phyloP scores from a whole-genome alignment of 2,797 vertebrate genomes.

The Sebastes melanostomus region DNA sequence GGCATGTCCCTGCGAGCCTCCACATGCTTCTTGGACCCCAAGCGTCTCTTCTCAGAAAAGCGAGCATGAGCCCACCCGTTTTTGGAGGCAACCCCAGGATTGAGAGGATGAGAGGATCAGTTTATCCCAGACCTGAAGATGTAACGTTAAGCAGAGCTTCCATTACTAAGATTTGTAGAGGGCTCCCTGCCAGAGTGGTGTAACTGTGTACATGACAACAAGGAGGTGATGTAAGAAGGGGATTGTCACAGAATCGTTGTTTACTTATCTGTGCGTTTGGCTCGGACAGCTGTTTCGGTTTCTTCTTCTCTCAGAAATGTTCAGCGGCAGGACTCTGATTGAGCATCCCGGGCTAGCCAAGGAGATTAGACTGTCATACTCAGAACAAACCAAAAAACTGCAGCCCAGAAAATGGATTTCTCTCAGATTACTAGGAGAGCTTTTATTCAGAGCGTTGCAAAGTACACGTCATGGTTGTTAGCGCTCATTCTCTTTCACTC shows the following conservation, averaged over 20 bases:
- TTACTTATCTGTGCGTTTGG: conserved; percentile 39
- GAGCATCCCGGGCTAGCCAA: conserved; percentile 28
- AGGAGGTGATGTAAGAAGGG: conserved; percentile 55
- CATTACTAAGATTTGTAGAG: conserved; percentile 6
- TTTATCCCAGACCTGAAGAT: conserved; percentile 18
- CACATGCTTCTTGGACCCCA: conserved; percentile 23
- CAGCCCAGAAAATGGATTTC: conserved; percentile 63
- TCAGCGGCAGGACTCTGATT: conserved; percentile 37
- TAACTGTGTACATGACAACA: conserved; percentile 21
- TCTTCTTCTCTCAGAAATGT: conserved; percentile 24
- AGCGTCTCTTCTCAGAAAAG: conserved; percentile 27
- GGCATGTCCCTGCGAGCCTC: conserved; percentile 41
- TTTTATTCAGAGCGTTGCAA: conserved; percentile 77
- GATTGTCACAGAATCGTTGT: conserved; percentile 35
- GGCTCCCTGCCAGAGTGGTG: neutral
- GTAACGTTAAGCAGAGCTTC: neutral
- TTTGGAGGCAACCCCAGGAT: conserved; percentile 7
- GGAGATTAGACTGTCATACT: conserved; percentile 43
- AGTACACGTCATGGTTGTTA: conserved; percentile 72
- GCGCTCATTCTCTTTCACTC: conserved; percentile 44
- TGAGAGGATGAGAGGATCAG: neutral
- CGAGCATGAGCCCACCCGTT: neutral
- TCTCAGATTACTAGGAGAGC: conserved; percentile 68
- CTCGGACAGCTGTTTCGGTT: conserved; percentile 35
- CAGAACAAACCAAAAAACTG: conserved; percentile 43